Evolutionary conservation across 2,797 vertebrate species (phyloP), one percentile per base, ranked within the genome.

Genomic region (Taeniopygia guttata): DNA sequence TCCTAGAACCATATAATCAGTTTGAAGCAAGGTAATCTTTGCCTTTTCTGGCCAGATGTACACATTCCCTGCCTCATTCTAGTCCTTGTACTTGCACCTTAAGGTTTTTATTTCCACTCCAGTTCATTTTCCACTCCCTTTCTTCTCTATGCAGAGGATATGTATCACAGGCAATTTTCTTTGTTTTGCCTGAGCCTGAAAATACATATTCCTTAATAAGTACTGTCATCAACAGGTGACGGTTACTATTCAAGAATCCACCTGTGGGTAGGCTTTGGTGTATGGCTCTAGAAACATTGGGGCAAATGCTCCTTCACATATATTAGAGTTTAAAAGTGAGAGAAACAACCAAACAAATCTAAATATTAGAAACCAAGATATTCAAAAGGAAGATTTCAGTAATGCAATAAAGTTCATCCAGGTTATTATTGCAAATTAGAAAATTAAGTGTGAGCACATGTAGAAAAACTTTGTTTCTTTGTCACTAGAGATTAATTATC

Each of bases 21-120:
- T 51, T 85, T 34, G 23, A 80, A 72, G 36, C 13, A 51, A 7
- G 3, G 6, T 46, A 23, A 40, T 46, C n/a, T 74, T 67, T 23
- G 9, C 15, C 3, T 67, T 49, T 90, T 92, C 34, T 77, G 54
- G 16, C 40, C 60, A 56, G 22, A 23, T 32, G 10, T 34, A 54
- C 54, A 62, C 0, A 0, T 69, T 78, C 20, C 20, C n/a, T 11
- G 25, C 55, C 30, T 88, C 1, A 0, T 80, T 83, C 29, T 55
- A 29, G 20, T 49, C 27, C 45, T 63, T 7, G 1, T 34, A 52
- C 16, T 58, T n/a, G 23, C 23, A n/a, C 13, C 16, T 56, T 34
- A 42, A 2, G 0, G 72, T 60, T 79, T 59, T 74, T 38, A 34
- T 32, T 38, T 38, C 36, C 36, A 38, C 36, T 38, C 9, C 27